phyloP scores from a whole-genome alignment of 2,797 vertebrate species.

The Mycteria americana region DNA sequence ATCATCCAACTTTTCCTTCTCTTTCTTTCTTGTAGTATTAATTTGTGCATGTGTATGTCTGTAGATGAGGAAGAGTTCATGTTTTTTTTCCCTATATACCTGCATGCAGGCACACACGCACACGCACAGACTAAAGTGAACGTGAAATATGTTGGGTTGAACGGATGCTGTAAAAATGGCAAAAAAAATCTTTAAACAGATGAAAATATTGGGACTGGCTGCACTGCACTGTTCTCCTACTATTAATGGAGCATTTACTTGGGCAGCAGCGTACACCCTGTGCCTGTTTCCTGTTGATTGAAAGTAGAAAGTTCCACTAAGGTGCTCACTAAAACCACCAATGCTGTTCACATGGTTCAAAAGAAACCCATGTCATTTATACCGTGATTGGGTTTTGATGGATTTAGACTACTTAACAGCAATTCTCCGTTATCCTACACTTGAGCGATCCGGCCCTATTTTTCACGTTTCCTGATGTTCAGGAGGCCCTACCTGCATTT shows the following conservation, averaged over 20 bases:
- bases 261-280: background rate
- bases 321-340: background rate
- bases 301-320: background rate
- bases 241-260: background rate
- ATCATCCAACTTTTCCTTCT: background rate
- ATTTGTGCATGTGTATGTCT: background rate
- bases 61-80: background rate
- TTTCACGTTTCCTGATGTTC: background rate
- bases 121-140: background rate
- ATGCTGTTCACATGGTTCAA: background rate
- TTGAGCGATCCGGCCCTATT: background rate
- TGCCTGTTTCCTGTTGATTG: fast-evolving
- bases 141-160: background rate
- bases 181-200: background rate
- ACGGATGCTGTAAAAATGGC: background rate
- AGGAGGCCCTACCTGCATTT: background rate
- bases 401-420: background rate
- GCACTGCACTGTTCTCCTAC: background rate
- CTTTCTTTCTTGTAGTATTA: background rate
- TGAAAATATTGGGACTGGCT: background rate
- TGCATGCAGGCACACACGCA: fast-evolving
- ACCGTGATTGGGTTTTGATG: background rate
- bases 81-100: fast-evolving
- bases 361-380: background rate
- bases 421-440: background rate